Conservation (phyloP, 2,888 invertebrate genomes). For the Napeogenes sylphis region DNA sequence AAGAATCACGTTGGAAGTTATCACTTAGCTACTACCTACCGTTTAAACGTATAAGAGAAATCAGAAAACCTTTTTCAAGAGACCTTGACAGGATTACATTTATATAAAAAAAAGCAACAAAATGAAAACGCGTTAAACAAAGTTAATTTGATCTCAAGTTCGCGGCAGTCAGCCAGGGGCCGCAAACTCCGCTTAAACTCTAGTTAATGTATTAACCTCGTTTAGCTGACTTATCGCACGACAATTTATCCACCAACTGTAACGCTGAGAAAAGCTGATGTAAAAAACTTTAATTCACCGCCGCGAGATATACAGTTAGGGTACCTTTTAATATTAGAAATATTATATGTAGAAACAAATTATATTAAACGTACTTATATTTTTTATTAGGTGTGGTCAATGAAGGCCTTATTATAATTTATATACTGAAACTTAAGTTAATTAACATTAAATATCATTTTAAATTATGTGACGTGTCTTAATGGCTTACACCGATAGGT, state of each 20-base stretch:
- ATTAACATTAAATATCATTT: no score
- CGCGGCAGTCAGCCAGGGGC: conserved; percentile 17
- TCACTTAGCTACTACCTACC: no score
- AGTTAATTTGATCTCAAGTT: conserved; percentile 6
- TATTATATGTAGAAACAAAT: neutral
- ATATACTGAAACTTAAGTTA: no score
- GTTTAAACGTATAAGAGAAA: no score
- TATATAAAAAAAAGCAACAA: neutral
- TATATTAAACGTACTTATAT: no score
- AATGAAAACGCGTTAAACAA: conserved; percentile 20
- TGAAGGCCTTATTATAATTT: no score
- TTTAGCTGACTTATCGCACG: conserved; percentile 66
- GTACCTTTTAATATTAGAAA: conserved; percentile 17
- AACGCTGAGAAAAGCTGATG: conserved; percentile 53
- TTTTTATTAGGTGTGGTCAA: no score
- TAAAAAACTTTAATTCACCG: conserved; percentile 63
- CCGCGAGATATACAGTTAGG: conserved; percentile 37
- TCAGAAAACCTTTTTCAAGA: no score
- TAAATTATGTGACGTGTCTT: no score
- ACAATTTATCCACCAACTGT: conserved; percentile 57
- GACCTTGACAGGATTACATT: no score
- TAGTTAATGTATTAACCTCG: conserved; percentile 71
- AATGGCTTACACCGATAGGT: no score
- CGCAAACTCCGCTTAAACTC: conserved; percentile 52
- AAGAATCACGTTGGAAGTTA: no score